Conservation (phyloP, 2,113 vertebrate species). For the Microcebus griseorufus region DNA sequence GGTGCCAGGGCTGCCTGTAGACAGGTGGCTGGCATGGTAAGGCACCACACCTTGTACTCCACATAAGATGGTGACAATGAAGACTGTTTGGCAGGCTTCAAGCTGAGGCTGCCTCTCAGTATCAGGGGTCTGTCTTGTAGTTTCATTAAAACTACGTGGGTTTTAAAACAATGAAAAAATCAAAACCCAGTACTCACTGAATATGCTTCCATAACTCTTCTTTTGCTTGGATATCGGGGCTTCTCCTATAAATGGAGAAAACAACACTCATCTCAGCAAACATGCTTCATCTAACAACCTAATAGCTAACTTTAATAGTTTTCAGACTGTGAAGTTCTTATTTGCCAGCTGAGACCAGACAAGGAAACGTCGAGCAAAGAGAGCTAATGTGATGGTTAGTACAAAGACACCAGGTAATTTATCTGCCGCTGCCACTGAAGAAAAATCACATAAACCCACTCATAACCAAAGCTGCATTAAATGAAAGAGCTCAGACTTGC, state of each 20-base stretch:
- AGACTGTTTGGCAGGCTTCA: background rate
- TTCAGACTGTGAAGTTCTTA: background rate
- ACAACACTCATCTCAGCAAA: background rate
- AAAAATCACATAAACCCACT: background rate
- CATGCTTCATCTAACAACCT: background rate
- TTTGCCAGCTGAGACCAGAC: background rate
- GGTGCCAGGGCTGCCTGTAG: background rate
- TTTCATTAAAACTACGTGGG: background rate
- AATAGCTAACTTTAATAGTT: background rate
- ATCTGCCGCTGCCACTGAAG: background rate
- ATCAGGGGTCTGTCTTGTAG: background rate
- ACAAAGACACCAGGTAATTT: background rate
- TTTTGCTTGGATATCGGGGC: constrained; percentile 93
- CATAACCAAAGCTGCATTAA: background rate
- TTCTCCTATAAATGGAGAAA: constrained; percentile 86
- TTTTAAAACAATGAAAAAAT: background rate
- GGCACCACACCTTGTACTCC: background rate
- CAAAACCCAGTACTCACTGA: constrained; percentile 86
- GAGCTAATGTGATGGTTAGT: background rate
- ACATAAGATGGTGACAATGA: accelerated
- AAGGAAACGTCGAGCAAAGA: background rate
- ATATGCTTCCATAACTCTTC: constrained; percentile 94
- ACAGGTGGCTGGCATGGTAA: accelerated
- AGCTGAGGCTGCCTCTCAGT: background rate
- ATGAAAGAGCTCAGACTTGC: background rate